Conservation (phyloP, 1,140 invertebrate species). For the Sitobion miscanthi region DNA sequence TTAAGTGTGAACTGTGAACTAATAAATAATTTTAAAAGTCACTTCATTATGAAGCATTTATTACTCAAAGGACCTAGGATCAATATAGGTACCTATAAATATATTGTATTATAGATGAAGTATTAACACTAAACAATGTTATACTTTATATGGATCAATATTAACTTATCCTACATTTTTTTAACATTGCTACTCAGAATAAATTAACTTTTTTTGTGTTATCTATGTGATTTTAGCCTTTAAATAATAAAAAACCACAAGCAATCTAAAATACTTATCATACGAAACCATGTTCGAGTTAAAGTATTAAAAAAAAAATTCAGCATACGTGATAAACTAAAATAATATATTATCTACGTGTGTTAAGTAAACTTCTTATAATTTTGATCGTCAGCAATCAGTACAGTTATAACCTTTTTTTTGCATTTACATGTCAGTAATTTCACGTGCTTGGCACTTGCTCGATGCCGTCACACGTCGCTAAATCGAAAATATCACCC, state of each 20-base stretch:
- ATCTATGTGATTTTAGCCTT: neutral
- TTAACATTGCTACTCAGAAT: neutral
- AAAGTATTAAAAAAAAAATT: too few relatives aligned
- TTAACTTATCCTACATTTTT: neutral
- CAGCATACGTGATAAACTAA: neutral
- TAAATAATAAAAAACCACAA: neutral
- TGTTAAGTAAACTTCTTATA: neutral
- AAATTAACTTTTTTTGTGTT: neutral
- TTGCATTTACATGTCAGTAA: neutral
- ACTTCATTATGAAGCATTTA: neutral
- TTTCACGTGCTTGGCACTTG: neutral
- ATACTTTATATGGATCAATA: neutral
- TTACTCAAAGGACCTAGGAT: neutral
- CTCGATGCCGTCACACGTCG: neutral
- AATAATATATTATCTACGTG: neutral
- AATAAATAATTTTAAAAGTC: constrained; percentile 1
- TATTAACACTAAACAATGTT: neutral
- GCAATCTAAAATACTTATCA: neutral
- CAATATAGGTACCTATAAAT: neutral
- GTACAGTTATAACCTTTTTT: neutral
- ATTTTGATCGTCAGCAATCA: neutral
- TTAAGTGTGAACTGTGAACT: neutral
- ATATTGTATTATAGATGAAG: neutral
- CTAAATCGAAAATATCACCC: neutral
- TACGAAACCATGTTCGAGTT: neutral